Conservation (phyloP, 2,888 invertebrate species). For the Stenoptilia bipunctidactyla region DNA sequence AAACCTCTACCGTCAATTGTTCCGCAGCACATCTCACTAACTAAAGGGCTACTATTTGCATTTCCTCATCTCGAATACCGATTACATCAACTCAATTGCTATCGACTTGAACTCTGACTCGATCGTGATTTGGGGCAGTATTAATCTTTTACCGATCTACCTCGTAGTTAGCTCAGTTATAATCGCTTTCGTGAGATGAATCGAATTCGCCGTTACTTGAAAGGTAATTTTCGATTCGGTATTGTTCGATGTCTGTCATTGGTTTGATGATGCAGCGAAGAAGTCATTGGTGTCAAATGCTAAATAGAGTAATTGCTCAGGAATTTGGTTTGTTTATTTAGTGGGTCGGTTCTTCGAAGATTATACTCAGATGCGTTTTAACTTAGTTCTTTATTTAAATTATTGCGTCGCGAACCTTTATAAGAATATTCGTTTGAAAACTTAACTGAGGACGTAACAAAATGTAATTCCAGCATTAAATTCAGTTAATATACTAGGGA, state of each 20-base stretch:
- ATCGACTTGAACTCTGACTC: conserved; percentile 21
- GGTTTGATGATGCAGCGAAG: conserved; percentile 1
- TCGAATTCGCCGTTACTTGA: conserved; percentile 34
- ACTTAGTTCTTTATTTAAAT: no score
- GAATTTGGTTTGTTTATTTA: no score
- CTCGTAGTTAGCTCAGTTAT: conserved; percentile 22
- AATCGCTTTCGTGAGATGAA: conserved; percentile 30
- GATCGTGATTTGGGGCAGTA: conserved; percentile 33
- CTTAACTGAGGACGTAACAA: no score
- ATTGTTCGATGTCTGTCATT: conserved; percentile 12
- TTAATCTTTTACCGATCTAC: conserved; percentile 22
- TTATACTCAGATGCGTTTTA: no score
- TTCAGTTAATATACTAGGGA: no score
- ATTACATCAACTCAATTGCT: background rate
- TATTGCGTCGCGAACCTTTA: no score
- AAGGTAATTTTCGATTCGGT: conserved; percentile 27
- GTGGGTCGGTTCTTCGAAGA: no score
- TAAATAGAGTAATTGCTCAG: no score
- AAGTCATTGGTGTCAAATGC: background rate
- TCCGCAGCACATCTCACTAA: no score
- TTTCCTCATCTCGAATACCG: background rate
- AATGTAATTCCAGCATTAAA: no score
- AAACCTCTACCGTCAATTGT: no score
- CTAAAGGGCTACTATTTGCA: conserved; percentile 1
- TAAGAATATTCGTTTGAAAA: no score